phyloP scores from a whole-genome alignment of 1,140 invertebrate species.

The Brachionus koreanus region DNA sequence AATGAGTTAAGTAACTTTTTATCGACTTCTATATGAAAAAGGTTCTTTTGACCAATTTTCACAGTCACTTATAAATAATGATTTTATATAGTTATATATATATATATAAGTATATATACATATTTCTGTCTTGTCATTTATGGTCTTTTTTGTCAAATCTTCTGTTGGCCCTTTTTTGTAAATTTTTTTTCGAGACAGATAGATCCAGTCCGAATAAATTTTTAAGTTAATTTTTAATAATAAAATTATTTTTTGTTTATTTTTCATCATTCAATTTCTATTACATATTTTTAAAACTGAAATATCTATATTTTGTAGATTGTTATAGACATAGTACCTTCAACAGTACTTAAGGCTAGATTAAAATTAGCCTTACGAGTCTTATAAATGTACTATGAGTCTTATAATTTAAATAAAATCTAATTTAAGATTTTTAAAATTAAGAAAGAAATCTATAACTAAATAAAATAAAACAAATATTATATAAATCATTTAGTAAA shows the following conservation, averaged over 20 bases:
- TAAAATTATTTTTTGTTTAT: conserved; percentile 3
- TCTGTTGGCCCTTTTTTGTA: not conserved
- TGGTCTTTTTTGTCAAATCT: not conserved
- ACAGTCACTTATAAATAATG: not conserved
- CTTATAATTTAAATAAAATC: too few species aligned
- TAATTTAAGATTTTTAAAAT: too few species aligned
- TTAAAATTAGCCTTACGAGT: not conserved
- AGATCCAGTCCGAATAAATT: not conserved
- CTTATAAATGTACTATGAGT: too few species aligned
- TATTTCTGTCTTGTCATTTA: not conserved
- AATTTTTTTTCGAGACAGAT: conserved; percentile 24
- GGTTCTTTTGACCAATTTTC: not conserved
- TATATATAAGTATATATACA: not conserved
- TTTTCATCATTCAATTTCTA: not conserved
- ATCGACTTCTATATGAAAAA: conserved; percentile 26
- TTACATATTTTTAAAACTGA: not conserved
- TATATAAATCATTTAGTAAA: too few species aligned
- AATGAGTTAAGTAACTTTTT: conserved; percentile 36
- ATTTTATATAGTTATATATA: not conserved
- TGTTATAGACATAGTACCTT: not conserved
- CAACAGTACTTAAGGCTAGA: not conserved
- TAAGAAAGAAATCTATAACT: too few species aligned
- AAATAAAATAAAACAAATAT: too few species aligned
- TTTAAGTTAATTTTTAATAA: not conserved
- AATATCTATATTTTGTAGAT: not conserved